Evolutionary conservation across 2,113 vertebrate species (phyloP).

Genomic region (Trochalopteron elliotii): DNA sequence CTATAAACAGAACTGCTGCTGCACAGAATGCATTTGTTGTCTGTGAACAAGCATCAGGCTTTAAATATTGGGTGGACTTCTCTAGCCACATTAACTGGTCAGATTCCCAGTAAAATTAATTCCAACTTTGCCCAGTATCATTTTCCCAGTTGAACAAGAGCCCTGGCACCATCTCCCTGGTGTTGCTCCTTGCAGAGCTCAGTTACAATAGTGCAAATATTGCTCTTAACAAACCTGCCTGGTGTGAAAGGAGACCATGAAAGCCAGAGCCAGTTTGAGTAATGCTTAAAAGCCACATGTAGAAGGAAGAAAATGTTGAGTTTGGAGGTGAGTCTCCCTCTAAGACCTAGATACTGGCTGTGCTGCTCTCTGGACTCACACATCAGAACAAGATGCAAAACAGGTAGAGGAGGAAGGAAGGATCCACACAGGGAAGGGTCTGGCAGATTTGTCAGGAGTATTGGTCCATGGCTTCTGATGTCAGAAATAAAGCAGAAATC

Average conservation of each 20-base stretch:
- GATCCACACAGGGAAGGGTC: not conserved
- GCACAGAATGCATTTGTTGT: constrained; percentile 35
- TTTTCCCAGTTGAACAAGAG: constrained; percentile 29
- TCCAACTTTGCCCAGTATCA: constrained; percentile 38
- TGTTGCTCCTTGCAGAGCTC: not conserved
- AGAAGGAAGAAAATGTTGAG: not conserved
- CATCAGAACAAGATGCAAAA: not conserved
- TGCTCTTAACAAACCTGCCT: not conserved
- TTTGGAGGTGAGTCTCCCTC: not conserved
- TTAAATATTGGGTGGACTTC: constrained; percentile 7
- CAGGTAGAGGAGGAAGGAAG: not conserved
- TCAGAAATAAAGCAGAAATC: not conserved
- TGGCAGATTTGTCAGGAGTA: not conserved
- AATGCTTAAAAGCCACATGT: not conserved
- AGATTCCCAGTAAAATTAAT: constrained; percentile 12
- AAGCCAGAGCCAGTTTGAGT: not conserved
- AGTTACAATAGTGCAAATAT: constrained; percentile 17
- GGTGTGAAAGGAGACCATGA: not conserved
- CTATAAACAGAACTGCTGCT: constrained; percentile 27
- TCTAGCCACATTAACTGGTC: not conserved
- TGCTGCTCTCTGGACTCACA: not conserved
- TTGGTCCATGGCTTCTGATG: not conserved
- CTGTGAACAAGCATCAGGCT: not conserved
- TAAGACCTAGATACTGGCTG: not conserved
- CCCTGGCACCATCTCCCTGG: not conserved